Evolutionary conservation across 2,113 vertebrate species (phyloP), one percentile per base, ranked within the genome.

Genomic region (Steatornis caripensis): DNA sequence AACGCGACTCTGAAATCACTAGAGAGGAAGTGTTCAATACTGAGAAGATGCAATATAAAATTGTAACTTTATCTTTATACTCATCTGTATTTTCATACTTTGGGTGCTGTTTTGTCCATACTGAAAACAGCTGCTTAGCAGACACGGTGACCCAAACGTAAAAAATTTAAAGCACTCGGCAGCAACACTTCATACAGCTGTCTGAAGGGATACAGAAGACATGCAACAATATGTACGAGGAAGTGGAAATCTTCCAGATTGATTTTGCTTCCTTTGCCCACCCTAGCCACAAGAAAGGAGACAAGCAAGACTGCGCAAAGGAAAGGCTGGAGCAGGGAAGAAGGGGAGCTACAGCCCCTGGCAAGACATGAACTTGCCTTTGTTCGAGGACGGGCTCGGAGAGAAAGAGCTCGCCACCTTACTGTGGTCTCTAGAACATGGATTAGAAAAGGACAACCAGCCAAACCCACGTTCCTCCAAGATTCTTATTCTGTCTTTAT

Each of bases 21-120:
- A 6, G 95, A 90, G 95, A 97, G 94, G 97, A 97, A 97, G 89
- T 95, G 86, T 95, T 97, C 96, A 97, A 96, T 96, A 92, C 77
- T 29, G 74, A 64, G 89, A 75, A 93, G 86, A 90, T 60, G 89
- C 64, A 88, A 95, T 86, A 88, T 89, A 61, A 97, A 96, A 94
- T 37, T 71, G 65, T 51, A 92, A 90, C 88, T 93, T 95, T 54
- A 92, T 90, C 88, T 93, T 95, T 54, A 69, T 51, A 84, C 83
- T 65, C 41, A 65, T 84, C 74, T 71, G 21, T 60, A 89, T 87
- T 95, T 95, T 87, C 57, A 71, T 79, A 94, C 46, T 91, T 71
- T 6, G 29, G 21, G 26, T 57, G 71, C 51, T 88, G 37, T 71
- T 93, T 65, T 69, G 61, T 45, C 72, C 12, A 8, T 23, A 36